Evolutionary conservation across 2,888 invertebrate genomes (phyloP).

Genomic region (Stegophylla sp.): DNA sequence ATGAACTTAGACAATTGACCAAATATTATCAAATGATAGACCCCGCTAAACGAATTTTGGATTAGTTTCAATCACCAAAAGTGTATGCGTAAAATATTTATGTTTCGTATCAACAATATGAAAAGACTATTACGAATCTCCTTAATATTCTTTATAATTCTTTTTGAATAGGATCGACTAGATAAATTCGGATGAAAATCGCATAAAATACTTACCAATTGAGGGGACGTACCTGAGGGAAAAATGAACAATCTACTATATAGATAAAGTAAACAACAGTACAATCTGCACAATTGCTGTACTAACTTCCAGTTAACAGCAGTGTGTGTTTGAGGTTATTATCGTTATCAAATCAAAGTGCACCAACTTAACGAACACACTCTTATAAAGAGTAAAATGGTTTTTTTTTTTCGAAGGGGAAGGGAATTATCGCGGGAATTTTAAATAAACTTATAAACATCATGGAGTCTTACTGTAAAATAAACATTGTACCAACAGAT

Average conservation of each 20-base stretch:
- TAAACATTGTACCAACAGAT: no score
- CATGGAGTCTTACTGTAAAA: no score
- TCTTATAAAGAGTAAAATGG: no score
- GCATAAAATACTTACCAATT: slow-evolving; percentile 6
- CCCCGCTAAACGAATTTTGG: neutral
- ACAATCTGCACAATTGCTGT: neutral
- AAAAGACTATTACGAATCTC: neutral
- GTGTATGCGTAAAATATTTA: neutral
- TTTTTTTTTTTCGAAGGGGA: no score
- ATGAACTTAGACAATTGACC: neutral
- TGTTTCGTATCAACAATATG: neutral
- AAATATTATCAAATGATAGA: neutral
- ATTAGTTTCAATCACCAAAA: neutral
- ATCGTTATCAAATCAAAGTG: neutral
- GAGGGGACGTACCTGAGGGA: neutral
- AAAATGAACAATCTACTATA: neutral
- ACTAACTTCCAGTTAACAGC: no score
- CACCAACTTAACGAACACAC: slow-evolving; percentile 15
- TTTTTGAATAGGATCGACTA: neutral
- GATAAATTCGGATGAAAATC: slow-evolving; percentile 36
- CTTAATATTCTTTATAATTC: neutral
- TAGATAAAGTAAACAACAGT: slow-evolving; percentile 27
- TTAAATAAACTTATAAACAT: no score
- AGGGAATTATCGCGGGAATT: no score
- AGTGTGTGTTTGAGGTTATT: slow-evolving; percentile 42